Conservation (phyloP, 2,888 invertebrate species). For the Tortrix viridana region DNA sequence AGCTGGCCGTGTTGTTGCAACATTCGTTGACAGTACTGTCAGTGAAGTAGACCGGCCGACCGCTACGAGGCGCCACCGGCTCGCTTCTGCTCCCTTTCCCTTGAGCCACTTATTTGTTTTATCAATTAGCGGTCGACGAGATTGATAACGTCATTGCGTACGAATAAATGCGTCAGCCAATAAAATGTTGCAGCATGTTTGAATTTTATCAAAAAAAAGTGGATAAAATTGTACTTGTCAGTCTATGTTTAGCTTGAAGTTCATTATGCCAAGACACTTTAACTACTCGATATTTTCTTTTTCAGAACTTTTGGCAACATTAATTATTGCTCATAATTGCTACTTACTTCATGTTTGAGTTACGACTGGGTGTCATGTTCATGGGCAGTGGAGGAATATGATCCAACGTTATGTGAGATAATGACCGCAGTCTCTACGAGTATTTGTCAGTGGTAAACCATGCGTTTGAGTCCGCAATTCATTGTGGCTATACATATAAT, state of each 20-base stretch:
- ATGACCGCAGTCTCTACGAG: conserved; percentile 3
- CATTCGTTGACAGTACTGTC: conserved; percentile 74
- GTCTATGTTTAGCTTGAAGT: too few species aligned
- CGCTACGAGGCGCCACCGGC: conserved; percentile 56
- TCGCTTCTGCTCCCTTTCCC: conserved; percentile 31
- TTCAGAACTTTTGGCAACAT: conserved; percentile 11
- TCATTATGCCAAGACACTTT: too few species aligned
- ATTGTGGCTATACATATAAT: conserved; percentile 24
- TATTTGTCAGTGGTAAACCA: conserved; percentile 14
- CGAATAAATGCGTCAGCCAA: not conserved
- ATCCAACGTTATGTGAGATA: conserved; percentile 17
- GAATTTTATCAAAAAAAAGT: too few species aligned
- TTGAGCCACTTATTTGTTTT: conserved; percentile 57
- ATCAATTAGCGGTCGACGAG: conserved; percentile 57
- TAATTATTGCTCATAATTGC: conserved; percentile 4
- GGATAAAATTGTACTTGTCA: too few species aligned
- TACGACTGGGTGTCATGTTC: conserved; percentile 17
- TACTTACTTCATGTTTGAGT: conserved; percentile 12
- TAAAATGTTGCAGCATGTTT: too few species aligned
- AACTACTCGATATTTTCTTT: too few species aligned
- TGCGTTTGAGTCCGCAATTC: conserved; percentile 21
- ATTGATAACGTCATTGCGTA: conserved; percentile 66
- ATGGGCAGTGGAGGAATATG: conserved; percentile 13
- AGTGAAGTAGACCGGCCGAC: conserved; percentile 57
- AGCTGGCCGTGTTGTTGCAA: conserved; percentile 52